Evolutionary conservation across 2,888 invertebrate genomes (phyloP).

Genomic region (Ariolimax columbianus): DNA sequence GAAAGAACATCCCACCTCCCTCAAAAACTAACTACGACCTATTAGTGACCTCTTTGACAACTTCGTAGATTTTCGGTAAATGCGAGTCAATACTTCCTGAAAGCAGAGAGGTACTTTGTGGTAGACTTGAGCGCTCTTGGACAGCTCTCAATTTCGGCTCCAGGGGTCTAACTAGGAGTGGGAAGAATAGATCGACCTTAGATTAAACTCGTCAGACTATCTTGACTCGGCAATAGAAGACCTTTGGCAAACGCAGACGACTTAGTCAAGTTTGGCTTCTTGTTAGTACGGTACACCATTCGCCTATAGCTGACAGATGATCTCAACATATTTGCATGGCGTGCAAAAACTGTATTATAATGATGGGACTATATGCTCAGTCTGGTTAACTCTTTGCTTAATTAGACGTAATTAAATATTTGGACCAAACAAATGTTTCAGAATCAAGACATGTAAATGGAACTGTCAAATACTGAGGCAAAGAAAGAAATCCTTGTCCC

Average conservation of each 20-base stretch:
- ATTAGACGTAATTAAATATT: background rate
- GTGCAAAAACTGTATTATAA: background rate
- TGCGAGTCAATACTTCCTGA: conserved; percentile 2
- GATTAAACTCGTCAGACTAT: conserved; percentile 1
- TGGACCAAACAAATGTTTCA: background rate
- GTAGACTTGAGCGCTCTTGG: background rate
- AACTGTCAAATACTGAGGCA: background rate
- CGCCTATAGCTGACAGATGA: background rate
- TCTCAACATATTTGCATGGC: background rate
- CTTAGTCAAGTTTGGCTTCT: background rate
- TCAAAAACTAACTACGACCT: background rate
- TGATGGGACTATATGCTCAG: background rate
- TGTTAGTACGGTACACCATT: background rate
- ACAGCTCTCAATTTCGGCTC: background rate
- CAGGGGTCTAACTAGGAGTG: background rate
- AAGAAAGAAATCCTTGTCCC: background rate
- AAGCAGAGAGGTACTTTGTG: background rate
- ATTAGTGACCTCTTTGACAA: background rate
- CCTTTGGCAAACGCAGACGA: background rate
- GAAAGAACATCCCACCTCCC: too few species aligned
- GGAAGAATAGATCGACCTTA: background rate
- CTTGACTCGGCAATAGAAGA: background rate
- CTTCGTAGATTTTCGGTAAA: background rate
- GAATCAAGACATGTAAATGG: background rate
- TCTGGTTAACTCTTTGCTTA: too few species aligned